Conservation (phyloP, 2,888 invertebrate species). For the Oscheius sp. region DNA sequence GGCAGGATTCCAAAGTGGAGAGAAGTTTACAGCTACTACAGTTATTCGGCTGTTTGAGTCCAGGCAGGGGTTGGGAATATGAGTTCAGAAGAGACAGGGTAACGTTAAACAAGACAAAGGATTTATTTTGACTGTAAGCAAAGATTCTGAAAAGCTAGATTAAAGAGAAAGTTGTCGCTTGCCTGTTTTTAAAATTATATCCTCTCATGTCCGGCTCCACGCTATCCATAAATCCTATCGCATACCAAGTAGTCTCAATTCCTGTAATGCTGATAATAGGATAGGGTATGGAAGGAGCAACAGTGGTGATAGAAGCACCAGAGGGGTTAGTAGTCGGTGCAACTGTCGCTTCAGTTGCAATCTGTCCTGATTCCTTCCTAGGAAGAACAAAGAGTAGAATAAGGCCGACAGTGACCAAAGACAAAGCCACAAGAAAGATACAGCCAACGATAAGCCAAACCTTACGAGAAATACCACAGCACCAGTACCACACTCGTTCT, state of each 20-base stretch:
- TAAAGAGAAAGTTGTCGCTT: neutral
- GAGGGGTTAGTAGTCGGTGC: neutral
- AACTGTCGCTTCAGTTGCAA: neutral
- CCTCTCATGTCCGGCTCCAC: constrained; percentile 13
- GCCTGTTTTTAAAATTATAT: constrained; percentile 11
- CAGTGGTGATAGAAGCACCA: neutral
- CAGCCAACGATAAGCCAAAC: constrained; percentile 5
- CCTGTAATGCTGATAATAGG: neutral
- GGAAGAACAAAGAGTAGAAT: constrained; percentile 16
- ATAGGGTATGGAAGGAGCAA: neutral
- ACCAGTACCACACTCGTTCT: constrained; percentile 14
- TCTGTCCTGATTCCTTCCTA: neutral
- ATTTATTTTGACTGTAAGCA: neutral
- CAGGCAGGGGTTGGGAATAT: neutral
- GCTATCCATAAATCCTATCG: constrained; percentile 9
- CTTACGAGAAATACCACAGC: neutral
- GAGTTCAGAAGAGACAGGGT: neutral
- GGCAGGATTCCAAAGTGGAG: constrained; percentile 4
- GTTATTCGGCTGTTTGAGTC: neutral
- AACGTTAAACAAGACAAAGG: neutral
- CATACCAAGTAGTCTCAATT: neutral
- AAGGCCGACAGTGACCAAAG: neutral
- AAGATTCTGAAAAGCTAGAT: constrained; percentile 2
- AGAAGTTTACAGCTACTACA: constrained; percentile 12
- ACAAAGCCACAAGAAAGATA: neutral